Conservation (phyloP, 2,888 invertebrate species). For the Rhagonycha fulva region DNA sequence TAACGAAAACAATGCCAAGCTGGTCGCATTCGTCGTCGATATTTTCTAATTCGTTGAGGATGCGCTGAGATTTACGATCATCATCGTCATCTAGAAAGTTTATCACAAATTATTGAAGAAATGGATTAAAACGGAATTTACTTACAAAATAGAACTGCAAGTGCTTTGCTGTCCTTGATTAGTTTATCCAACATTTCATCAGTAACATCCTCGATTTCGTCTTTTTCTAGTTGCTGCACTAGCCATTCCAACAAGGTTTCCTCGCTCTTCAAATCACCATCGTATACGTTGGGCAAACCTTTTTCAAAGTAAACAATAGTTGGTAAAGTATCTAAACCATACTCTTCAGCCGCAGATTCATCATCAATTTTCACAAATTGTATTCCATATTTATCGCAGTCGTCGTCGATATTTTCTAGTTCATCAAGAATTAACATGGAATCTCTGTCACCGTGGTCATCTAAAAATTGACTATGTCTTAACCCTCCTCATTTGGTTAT, state of each 20-base stretch:
- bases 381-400: slow-evolving; percentile 89
- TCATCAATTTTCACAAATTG: slow-evolving; percentile 94
- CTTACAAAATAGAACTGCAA: slow-evolving; percentile 91
- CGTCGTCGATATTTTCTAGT: slow-evolving; percentile 91
- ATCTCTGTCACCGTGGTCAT: slow-evolving; percentile 88
- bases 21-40: slow-evolving; percentile 92
- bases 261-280: slow-evolving; percentile 87
- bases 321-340: slow-evolving; percentile 81
- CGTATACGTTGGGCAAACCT: slow-evolving; percentile 89
- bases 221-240: slow-evolving; percentile 83
- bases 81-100: slow-evolving; percentile 78
- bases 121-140: slow-evolving; percentile 29
- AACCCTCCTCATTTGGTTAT: not conserved
- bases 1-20: slow-evolving; percentile 87
- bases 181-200: slow-evolving; percentile 92
- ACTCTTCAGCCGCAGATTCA: slow-evolving; percentile 78
- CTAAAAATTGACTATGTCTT: slow-evolving; percentile 48
- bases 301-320: slow-evolving; percentile 93
- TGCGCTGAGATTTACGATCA: slow-evolving; percentile 83
- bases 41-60: slow-evolving; percentile 86
- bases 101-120: not conserved
- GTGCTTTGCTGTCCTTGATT: slow-evolving; percentile 84
- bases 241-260: slow-evolving; percentile 89
- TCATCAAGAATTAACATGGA: slow-evolving; percentile 84
- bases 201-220: slow-evolving; percentile 93